Evolutionary conservation across 2,888 invertebrate species (phyloP), one percentile per base, ranked within the genome.

Genomic region (Operophtera brumata): DNA sequence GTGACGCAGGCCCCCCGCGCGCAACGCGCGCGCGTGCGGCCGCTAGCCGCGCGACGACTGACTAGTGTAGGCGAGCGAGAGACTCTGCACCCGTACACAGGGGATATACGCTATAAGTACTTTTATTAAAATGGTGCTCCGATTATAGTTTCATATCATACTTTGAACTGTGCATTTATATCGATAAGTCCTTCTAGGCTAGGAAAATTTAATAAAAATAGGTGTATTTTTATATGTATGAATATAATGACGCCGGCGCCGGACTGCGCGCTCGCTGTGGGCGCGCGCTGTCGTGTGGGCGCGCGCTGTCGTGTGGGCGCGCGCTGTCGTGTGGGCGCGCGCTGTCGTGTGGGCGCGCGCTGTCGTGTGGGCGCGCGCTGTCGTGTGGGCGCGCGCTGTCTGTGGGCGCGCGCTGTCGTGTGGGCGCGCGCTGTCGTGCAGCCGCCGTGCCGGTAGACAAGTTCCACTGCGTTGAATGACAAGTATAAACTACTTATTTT

Each of bases 131-230:
- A 82, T 86, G 86, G 86, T 86, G 87, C 86, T 87, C 85, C 84
- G 80, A 81, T 77, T 79, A 80, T 84, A 86, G 83, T 81, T 81
- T 86, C 87, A 87, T 87, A 87, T 87, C 87, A 87, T 83, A 80
- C 76, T 84, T 70, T 79, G 82, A 84, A 77, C 75, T 84, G 77
- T 80, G 85, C 84, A 83, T 86, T 83, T 84, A 84, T 73, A 73
- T 65, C 64, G 64, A 60, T 60, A 66, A 78, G 78, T 74, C 72
- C 73, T 79, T 84, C 81, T 84, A 85, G 83, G 73, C 67, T 82
- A 82, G 76, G 60, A 63, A 65, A 48, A 73, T 71, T 67, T 64
- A 66, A 58, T 83, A 78, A 80, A 76, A 73, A 82, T 86, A 83
- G 20, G 2, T 20, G 4, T 88, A 87, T 87, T 87, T 88, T 88